Evolutionary conservation across 1,140 invertebrate species (phyloP), one percentile per base, ranked within the genome.

Genomic region (Armadillidium nasatum): DNA sequence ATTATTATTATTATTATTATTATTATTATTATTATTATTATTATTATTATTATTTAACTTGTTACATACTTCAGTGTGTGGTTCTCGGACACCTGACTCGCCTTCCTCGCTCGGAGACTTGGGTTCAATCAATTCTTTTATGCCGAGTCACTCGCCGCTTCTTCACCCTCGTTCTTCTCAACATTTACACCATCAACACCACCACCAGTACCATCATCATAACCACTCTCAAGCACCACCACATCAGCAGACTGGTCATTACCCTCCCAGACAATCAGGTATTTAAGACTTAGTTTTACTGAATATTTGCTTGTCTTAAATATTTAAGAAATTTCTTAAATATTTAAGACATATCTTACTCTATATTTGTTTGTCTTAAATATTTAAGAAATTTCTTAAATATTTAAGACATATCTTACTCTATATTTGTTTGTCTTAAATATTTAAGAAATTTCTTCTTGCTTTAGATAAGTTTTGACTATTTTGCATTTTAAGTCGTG

Each of bases 51-150:
- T 60, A 19, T 15, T 13, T n/a, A 22, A 33, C 54, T 77, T 68
- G 81, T 23, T 81, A 82, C 50, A 81, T 82, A 19, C 77, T 81
- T 45, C 82, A 84, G 85, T 84, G 78, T 73, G 80, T 73, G 73
- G 76, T 54, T 82, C 71, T 43, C 72, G 76, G 72, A 76, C 75
- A 60, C 78, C 77, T 68, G 71, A 82, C 75, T 79, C 75, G 21
- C 79, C 77, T 67, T 68, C 76, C 68, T 82, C 71, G 60, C 73
- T 80, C 78, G 77, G 80, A 81, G 76, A 82, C 79, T 74, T 78
- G 81, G 80, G 80, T 78, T 78, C 82, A 74, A 76, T 81, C 46
- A 70, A 60, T 44, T 44, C 74, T 70, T 72, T 79, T 69, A 75
- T 72, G 10, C 74, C 76, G 19, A 77, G 72, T 45, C 77, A 79